Evolutionary conservation across 2,797 vertebrate species (phyloP), one percentile per base, ranked within the genome.

Genomic region (Molossus molossus): DNA sequence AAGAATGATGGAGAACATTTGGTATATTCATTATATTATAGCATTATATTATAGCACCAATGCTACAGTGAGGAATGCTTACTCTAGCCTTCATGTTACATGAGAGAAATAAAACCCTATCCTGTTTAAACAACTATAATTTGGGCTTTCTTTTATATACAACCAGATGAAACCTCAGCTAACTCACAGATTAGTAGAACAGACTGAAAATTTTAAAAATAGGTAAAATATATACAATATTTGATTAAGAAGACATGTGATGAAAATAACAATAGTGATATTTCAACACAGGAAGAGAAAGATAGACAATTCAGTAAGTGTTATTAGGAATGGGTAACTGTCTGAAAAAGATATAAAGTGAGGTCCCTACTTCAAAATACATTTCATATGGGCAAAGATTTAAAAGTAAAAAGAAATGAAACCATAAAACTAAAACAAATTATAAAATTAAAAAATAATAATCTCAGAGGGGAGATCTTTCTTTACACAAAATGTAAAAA

Each of bases 171-270:
- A 64, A 75, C 48, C 29, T 57, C 21, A 65, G 27, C 20, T 33
- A 21, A 81, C 73, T 93, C 15, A 81, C n/a, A 65, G 50, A 48
- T 55, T 82, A 57, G 20, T 65, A 73, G 13, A 73, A 81, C 18
- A 93, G 9, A 73, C 85, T 33, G 17, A 10, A 73, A 81, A 64
- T 40, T 80, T 33, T 40, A 62, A 80, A 25, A 62, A 64, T 10
- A 80, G 57, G 13, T 33, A 87, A 81, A 87, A 82, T 40, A 72
- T 72, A 48, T 11, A 81, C 58, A 93, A 65, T 87, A 64, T 73
- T 73, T 82, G 13, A 9, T 57, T 93, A 81, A 82, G 33, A 65
- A 75, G 12, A 65, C 64, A 73, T 48, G 20, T 57, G 27, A 77
- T 58, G 76, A 93, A 72, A 64, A 81, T 65, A 48, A 15, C 40